These are phyloP conservation scores for Caranx melampygus DNA, from an alignment of 2,113 vertebrate species.

Conservation along the genomic window DNA sequence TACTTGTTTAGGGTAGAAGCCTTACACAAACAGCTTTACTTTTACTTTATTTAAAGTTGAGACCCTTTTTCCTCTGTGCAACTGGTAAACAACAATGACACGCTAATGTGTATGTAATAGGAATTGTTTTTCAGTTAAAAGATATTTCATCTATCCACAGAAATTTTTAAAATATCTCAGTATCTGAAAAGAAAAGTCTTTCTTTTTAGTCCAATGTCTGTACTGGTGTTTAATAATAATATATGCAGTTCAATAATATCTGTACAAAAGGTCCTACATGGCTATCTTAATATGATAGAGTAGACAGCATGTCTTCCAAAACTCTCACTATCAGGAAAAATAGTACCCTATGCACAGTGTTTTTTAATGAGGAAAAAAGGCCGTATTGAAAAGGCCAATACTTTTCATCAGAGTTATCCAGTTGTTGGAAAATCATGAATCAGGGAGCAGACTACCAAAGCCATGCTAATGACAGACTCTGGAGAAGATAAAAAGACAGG, in stretches of 20 bases:
- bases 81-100: neutral
- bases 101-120: neutral
- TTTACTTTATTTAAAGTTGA: neutral
- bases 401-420: conserved; percentile 44
- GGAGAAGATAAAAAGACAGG: conserved; percentile 34
- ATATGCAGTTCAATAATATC: no score
- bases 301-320: neutral
- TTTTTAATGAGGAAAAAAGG: neutral
- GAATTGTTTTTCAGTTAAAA: neutral
- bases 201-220: no score
- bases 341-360: neutral
- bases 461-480: conserved; percentile 51
- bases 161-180: neutral
- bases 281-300: no score
- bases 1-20: neutral
- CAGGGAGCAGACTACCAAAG: conserved; percentile 20
- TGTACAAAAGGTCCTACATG: no score
- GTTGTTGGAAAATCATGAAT: conserved; percentile 61
- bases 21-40: neutral
- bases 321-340: no score
- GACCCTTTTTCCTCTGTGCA: neutral
- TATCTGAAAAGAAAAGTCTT: no score
- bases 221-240: no score
- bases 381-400: neutral
- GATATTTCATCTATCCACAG: neutral